Evolutionary conservation across 2,888 invertebrate genomes (phyloP).

Genomic region (Pterostichus madidus): DNA sequence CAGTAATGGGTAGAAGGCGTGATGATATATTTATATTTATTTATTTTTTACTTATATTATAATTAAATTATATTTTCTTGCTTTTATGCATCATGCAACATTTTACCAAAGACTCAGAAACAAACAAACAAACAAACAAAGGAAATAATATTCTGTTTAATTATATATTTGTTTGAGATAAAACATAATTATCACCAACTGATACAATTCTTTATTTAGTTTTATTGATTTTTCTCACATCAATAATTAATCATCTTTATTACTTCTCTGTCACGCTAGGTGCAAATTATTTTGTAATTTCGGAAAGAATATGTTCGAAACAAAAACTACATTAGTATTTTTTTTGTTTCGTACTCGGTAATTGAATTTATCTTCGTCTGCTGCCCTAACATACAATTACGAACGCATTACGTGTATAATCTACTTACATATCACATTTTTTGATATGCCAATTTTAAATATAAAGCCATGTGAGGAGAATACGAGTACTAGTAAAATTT

Average conservation of each 20-base stretch:
- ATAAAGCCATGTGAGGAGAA: no score
- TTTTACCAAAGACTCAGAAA: background rate
- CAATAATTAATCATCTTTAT: conserved; percentile 25
- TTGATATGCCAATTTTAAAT: no score
- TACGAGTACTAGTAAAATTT: conserved; percentile 8
- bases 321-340: conserved; percentile 10
- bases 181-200: background rate
- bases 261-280: conserved; percentile 21
- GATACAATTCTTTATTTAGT: background rate
- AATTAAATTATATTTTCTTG: no score
- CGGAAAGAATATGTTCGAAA: no score
- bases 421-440: no score
- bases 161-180: background rate
- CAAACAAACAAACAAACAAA: background rate
- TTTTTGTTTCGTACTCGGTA: conserved; percentile 1
- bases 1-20: no score
- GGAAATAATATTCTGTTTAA: conserved; percentile 6
- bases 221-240: conserved; percentile 31
- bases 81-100: background rate
- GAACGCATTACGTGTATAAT: background rate
- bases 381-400: conserved; percentile 18
- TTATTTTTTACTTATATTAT: no score
- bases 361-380: conserved; percentile 21
- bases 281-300: conserved; percentile 36
- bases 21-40: no score